Base-by-base conservation (phyloP, 2,113 vertebrate species). In the Dipodomys spectabilis region DNA sequence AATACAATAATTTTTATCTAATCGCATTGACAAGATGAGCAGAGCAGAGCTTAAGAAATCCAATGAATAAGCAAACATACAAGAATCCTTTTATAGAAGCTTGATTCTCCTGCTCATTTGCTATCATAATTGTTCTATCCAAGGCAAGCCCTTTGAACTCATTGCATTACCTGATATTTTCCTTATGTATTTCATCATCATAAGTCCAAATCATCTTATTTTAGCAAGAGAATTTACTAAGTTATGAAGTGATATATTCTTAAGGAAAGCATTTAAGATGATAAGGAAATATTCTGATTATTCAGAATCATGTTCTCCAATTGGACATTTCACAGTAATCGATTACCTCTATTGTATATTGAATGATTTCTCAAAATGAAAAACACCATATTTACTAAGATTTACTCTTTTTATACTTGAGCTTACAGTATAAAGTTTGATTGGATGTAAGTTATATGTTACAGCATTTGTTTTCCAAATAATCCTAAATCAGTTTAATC, bases 331-430 rank as follows among this genome's bases (percentile, higher is more conserved):
- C 32, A 92, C 11, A 79, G 68, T 73, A 68, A 86, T 82, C 22
- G 6, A 39, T 39, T 39, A 39, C 39, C 35, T 80, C 71, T 62
- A 90, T n/a, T 82, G 13, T 8, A 57, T 67, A 22, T 53, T 88
- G 19, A 77, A 75, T 89, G 74, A 1, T 71, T 91, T 77, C 25
- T 69, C 45, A 88, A 32, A 80, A 80, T 75, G 82, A 53, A 23
- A 35, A 39, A 18, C 16, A 62, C 20, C 0, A 75, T 82, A 49
- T 49, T 81, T 27, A 49, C 20, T 35, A 9, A 2, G 45, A 8
- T 67, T 81, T 62, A 23, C 25, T 94, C 15, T 3, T 96, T 92
- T 92, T 68, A 44, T 83, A 72, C 13, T 86, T 95, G 53, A 53
- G 7, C 4, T 82, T 23, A 75, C 73, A 75, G n/a, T 32, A 60